phyloP scores from a whole-genome alignment of 1,140 invertebrate genomes.

The Himalopsyche phryganea region DNA sequence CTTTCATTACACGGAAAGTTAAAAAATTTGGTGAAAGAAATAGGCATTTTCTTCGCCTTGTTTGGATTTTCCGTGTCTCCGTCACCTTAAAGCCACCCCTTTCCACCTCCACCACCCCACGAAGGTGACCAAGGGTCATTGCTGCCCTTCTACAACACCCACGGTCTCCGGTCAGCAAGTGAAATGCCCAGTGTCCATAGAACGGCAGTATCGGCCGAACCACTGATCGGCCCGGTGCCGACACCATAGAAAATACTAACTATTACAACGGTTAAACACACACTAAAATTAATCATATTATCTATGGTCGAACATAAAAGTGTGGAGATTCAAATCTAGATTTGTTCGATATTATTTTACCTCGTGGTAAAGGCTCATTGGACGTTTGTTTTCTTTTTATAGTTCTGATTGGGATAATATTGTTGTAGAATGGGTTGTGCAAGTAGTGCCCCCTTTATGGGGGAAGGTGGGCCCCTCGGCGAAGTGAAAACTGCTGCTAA shows the following conservation, averaged over 20 bases:
- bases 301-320: background rate
- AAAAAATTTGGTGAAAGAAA: too few relatives aligned
- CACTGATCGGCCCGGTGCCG: constrained; percentile 20
- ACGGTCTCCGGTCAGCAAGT: constrained; percentile 2
- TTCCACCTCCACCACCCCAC: too few relatives aligned
- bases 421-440: constrained; percentile 27
- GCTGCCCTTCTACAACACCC: constrained; percentile 11
- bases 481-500: constrained; percentile 29
- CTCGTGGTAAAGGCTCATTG: background rate
- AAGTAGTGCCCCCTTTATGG: constrained; percentile 33
- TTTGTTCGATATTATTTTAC: background rate
- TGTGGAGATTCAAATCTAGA: background rate
- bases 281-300: background rate
- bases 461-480: constrained; percentile 29
- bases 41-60: too few relatives aligned
- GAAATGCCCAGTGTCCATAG: constrained; percentile 2
- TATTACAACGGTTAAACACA: background rate
- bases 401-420: background rate
- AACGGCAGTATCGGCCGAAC: constrained; percentile 15
- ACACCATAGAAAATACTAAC: background rate
- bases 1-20: too few relatives aligned
- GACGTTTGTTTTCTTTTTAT: background rate
- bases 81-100: too few relatives aligned
- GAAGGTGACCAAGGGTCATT: constrained; percentile 17
- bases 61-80: too few relatives aligned